Percentiles rank a stretch among this genome's conserved stretches.
Evolutionary conservation across 2,113 vertebrate genomes (phyloP).

Genomic region (Turdus rufiventris): DNA sequence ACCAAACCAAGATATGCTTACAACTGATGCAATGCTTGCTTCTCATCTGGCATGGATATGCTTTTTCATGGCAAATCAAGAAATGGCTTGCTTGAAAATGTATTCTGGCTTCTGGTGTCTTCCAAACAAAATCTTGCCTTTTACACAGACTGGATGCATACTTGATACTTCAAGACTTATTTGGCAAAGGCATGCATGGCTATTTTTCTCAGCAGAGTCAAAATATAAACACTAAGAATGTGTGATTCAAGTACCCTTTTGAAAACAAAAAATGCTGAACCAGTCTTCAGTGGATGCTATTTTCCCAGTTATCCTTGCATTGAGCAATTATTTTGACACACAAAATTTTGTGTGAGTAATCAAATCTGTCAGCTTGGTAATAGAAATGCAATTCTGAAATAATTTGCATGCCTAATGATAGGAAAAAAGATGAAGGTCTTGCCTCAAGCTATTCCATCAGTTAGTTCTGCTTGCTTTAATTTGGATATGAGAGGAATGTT

Average conservation of each 20-base stretch:
- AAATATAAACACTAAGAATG: neutral
- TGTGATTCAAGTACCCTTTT: neutral
- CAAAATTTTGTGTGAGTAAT: slow-evolving; percentile 23
- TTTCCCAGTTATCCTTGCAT: slow-evolving; percentile 11
- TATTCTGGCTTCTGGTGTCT: neutral
- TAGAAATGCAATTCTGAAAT: neutral
- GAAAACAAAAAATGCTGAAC: neutral
- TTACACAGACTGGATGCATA: neutral
- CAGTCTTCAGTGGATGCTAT: neutral
- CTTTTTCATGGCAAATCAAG: neutral
- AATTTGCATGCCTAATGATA: slow-evolving; percentile 43
- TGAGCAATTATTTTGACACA: slow-evolving; percentile 37
- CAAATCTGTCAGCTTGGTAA: slow-evolving; percentile 44
- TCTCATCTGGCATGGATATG: neutral
- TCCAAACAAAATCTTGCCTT: neutral
- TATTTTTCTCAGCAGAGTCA: slow-evolving; percentile 1
- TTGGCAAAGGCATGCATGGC: neutral
- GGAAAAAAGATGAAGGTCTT: neutral
- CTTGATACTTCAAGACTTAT: neutral
- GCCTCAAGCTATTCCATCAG: slow-evolving; percentile 6
- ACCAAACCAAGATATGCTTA: neutral
- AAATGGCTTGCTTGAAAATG: neutral
- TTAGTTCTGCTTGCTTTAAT: slow-evolving; percentile 31
- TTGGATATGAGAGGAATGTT: neutral
- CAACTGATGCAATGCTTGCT: neutral